A percentile compares a stretch with the other conserved stretches of the same genome.
These are phyloP conservation scores for Arremon aurantiirostris DNA, from an alignment of 2,797 vertebrate species.

Conservation along the genomic window DNA sequence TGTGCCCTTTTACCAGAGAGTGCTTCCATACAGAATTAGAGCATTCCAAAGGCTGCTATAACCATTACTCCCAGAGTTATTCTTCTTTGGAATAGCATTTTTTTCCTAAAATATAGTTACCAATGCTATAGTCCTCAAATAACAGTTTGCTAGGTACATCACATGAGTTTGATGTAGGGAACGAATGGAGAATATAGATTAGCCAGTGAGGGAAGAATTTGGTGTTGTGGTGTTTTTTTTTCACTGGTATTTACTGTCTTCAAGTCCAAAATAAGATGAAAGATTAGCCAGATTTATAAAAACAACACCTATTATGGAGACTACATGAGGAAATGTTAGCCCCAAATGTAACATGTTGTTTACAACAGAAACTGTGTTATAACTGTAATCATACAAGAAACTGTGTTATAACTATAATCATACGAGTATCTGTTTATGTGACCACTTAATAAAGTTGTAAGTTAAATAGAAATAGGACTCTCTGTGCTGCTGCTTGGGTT, in stretches of 20 bases:
- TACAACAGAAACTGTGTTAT: neutral
- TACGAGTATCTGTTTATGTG: neutral
- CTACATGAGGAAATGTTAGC: neutral
- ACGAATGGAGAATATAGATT: neutral
- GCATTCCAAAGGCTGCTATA: neutral
- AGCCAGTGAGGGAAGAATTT: neutral
- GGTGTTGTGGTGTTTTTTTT: fast-evolving
- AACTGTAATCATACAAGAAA: neutral
- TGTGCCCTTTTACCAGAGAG: neutral
- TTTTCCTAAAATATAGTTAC: neutral
- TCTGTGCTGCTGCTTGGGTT: neutral
- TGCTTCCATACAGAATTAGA: neutral
- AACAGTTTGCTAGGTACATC: neutral
- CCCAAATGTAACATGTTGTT: neutral
- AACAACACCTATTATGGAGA: neutral
- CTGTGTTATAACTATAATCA: neutral
- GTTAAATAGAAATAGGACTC: neutral
- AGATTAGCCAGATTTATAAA: neutral
- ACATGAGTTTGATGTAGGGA: neutral
- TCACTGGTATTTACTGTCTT: neutral
- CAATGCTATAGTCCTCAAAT: neutral
- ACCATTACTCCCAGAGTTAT: neutral
- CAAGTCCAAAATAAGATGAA: neutral
- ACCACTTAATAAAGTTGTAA: fast-evolving
- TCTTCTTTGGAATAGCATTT: neutral